Evolutionary conservation across 1,140 invertebrate genomes (phyloP), one percentile per base, ranked within the genome.

Genomic region (Trichogramma pretiosum): DNA sequence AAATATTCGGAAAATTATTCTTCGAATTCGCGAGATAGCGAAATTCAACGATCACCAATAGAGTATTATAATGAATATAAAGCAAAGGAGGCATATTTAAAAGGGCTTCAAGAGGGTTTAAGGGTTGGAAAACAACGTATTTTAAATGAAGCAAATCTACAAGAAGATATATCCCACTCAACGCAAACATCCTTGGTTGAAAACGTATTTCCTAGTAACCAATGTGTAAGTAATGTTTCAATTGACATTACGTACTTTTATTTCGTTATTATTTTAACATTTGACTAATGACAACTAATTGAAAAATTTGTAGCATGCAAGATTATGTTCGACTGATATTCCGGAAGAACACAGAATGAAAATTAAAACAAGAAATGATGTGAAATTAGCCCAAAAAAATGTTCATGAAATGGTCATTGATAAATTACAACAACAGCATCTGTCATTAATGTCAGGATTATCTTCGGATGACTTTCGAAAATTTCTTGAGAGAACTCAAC

Each of bases 281-380:
- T 43, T 41, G 11, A 14, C 7, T 24, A 17, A 8, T 23, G 47
- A 49, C 72, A 73, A 49, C 64, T 68, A 16, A 66, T 70, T 34
- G n/a, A n/a, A n/a, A n/a, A n/a, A 72, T 64, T 7, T 58, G 67
- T 2, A 72, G 66, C 42, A 69, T 64, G 22, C 67, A 72, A 36
- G 67, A 69, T 38, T 68, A 73, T 24, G 74, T 83, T 67, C 81
- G 78, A 86, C 84, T 37, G 82, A 84, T 45, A 84, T 86, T 32
- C 84, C 82, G 64, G 85, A 87, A 72, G 74, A 84, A 54, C 84
- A 84, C 24, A 88, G 87, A 73, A 83, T 79, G 0, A 87, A 87
- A 65, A 81, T 82, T 8, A 80, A 82, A 28, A 82, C 82, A 23
- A 87, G 87, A 63, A 86, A 84, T 61, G 83, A 84, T 58, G 77